Evolutionary conservation across 2,113 vertebrate species (phyloP).

Genomic region (Daubentonia madagascariensis): DNA sequence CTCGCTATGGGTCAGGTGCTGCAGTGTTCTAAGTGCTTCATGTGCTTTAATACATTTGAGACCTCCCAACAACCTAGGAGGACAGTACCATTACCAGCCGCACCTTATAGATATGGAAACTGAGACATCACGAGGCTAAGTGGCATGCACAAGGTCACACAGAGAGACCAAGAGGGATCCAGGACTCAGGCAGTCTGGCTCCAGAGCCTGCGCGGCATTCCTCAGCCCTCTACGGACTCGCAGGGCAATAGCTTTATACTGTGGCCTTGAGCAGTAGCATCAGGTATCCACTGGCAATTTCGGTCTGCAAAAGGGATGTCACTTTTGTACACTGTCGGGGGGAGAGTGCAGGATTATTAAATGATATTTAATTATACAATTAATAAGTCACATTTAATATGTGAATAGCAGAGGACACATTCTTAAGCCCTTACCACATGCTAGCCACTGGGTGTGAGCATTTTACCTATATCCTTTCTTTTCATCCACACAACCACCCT

Average conservation of each 20-base stretch:
- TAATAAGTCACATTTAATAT: neutral
- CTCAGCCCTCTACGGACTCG: neutral
- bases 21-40: neutral
- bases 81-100: neutral
- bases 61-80: neutral
- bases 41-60: neutral
- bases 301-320: neutral
- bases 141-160: neutral
- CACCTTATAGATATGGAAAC: neutral
- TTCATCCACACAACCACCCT: neutral
- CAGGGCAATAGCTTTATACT: neutral
- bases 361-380: neutral
- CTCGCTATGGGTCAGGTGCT: neutral
- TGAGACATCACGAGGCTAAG: neutral
- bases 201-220: rapidly evolving
- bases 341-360: neutral
- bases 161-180: neutral
- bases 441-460: neutral
- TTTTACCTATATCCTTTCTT: neutral
- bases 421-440: neutral
- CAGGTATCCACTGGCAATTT: neutral
- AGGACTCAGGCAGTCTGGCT: neutral
- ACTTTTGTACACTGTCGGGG: neutral
- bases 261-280: neutral
- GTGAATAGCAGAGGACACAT: neutral